Evolutionary conservation across 37 sponge, comb jelly and placozoan genomes (phyloP).

Genomic region (Chondrosia reniformis): DNA sequence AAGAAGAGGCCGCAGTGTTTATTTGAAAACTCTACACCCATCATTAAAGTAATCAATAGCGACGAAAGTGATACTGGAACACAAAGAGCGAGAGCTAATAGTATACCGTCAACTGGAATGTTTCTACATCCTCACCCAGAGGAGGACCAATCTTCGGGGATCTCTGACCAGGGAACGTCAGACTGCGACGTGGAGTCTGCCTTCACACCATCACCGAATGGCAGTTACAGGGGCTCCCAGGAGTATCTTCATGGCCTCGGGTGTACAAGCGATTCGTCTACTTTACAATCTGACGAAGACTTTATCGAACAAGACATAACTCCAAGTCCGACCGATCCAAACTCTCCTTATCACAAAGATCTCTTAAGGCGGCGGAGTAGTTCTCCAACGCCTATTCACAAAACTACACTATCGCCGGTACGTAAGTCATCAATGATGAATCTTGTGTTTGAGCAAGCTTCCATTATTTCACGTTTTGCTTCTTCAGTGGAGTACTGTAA

Average conservation of each 20-base stretch:
- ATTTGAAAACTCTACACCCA: no score
- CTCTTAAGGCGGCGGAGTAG: no score
- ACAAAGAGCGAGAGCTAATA: no score
- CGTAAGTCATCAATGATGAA: not conserved
- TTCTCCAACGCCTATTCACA: not conserved
- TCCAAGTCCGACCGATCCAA: not conserved
- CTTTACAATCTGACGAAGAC: constrained; percentile 27
- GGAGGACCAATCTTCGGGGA: constrained; percentile 20
- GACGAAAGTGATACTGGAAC: no score
- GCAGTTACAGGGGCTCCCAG: constrained; percentile 46
- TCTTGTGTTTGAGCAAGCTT: no score
- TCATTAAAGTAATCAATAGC: no score
- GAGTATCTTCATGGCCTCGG: not conserved
- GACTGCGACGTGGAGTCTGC: constrained; percentile 63
- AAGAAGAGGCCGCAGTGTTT: no score
- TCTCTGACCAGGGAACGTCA: constrained; percentile 14
- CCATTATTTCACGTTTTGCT: no score
- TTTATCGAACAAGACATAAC: constrained; percentile 31
- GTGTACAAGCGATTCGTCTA: not conserved
- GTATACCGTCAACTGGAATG: no score
- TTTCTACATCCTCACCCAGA: constrained; percentile 39
- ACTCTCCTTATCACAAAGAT: not conserved
- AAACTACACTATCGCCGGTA: constrained; percentile 4
- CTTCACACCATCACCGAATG: constrained; percentile 45
- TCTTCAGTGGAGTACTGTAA: constrained; percentile 53